A percentile compares a stretch with the other conserved stretches of the same genome.
These are phyloP conservation scores for Drosophila diplacantha DNA, from an alignment of 2,888 invertebrate species.

Conservation along the genomic window DNA sequence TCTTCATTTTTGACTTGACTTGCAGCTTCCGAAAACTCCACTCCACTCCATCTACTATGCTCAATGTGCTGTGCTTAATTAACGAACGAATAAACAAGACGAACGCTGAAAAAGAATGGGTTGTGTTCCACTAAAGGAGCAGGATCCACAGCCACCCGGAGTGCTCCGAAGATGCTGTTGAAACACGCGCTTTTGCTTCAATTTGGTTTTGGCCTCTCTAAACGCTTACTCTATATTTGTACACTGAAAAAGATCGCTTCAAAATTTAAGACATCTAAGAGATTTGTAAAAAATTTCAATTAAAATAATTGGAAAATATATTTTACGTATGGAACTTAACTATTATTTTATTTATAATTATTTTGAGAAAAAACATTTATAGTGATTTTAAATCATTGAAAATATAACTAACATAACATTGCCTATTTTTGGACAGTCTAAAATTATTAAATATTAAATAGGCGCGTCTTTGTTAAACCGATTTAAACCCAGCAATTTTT, in stretches of 20 bases:
- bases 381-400: not conserved
- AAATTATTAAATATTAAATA: not conserved
- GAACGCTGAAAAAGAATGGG: constrained; percentile 34
- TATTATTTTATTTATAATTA: no score
- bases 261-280: no score
- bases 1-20: constrained; percentile 58
- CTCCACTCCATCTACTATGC: constrained; percentile 34
- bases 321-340: no score
- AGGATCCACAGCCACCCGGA: constrained; percentile 21
- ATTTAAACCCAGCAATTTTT: not conserved
- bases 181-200: constrained; percentile 60
- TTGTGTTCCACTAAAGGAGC: constrained; percentile 18
- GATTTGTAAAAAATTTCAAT: not conserved
- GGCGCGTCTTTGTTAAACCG: not conserved
- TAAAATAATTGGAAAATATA: not conserved
- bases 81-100: constrained; percentile 46
- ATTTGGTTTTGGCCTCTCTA: constrained; percentile 60
- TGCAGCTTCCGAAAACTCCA: constrained; percentile 58
- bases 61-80: constrained; percentile 66
- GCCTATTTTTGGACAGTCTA: not conserved
- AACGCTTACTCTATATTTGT: constrained; percentile 47
- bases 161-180: constrained; percentile 46
- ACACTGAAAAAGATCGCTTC: constrained; percentile 3
- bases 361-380: not conserved
- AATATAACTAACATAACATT: not conserved